These are phyloP conservation scores for Mellilla xanthometata DNA, from an alignment of 2,888 invertebrate genomes.

Conservation along the genomic window DNA sequence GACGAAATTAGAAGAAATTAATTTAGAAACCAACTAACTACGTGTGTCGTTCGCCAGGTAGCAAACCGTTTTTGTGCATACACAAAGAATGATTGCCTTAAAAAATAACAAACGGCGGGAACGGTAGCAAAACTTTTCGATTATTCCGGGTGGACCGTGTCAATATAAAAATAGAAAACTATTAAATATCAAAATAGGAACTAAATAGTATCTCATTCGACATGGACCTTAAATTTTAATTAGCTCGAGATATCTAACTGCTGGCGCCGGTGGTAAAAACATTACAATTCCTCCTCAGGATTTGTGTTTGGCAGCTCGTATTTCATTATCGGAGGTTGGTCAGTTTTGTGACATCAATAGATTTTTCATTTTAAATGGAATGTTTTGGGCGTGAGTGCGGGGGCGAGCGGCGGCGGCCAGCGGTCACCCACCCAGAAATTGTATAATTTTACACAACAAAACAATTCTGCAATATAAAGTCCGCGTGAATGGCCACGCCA, in stretches of 20 bases:
- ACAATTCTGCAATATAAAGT: conserved; percentile 57
- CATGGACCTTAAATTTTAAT: conserved; percentile 46
- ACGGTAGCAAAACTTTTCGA: conserved; percentile 74
- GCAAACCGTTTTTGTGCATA: conserved; percentile 44
- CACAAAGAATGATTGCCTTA: conserved; percentile 45
- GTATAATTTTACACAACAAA: conserved; percentile 73
- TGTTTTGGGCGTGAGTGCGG: conserved; percentile 50
- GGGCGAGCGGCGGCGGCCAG: conserved; percentile 31
- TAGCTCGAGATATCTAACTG: conserved; percentile 39
- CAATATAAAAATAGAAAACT: conserved; percentile 71
- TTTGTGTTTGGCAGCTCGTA: conserved; percentile 20
- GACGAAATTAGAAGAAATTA: conserved; percentile 70
- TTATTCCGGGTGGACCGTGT: conserved; percentile 65
- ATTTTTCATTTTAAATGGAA: conserved; percentile 43
- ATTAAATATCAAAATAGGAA: conserved; percentile 56
- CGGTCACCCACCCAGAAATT: conserved; percentile 68
- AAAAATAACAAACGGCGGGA: conserved; percentile 52
- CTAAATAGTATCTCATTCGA: conserved; percentile 46
- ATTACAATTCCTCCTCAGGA: conserved; percentile 4
- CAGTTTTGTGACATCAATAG: conserved; percentile 20
- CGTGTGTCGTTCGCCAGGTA: conserved; percentile 58
- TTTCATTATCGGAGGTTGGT: conserved; percentile 21
- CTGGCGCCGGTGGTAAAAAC: conserved; percentile 62
- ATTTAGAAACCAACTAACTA: conserved; percentile 61
- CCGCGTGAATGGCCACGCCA: conserved; percentile 61